These are phyloP conservation scores for Melanostoma scalare DNA, from an alignment of 2,888 invertebrate species.

Conservation along the genomic window DNA sequence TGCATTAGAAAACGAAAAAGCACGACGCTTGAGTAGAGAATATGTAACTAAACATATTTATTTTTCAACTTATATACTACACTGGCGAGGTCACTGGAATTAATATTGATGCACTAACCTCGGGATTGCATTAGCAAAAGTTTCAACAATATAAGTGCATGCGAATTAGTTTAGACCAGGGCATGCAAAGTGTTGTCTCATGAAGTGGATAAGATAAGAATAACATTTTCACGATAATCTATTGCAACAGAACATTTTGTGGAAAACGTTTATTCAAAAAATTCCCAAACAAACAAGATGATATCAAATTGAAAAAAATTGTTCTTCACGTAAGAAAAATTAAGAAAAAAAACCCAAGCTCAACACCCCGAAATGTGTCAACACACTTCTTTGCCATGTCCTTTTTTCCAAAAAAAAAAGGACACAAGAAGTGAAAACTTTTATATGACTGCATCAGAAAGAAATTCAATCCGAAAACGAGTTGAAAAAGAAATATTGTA, in stretches of 20 bases:
- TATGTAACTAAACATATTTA: conserved; percentile 2
- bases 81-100: conserved; percentile 68
- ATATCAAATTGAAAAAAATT: too few species aligned
- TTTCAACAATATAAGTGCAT: conserved; percentile 3
- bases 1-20: conserved; percentile 51
- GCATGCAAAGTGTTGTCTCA: conserved; percentile 12
- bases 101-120: conserved; percentile 70
- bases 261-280: too few species aligned
- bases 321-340: too few species aligned
- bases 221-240: too few species aligned
- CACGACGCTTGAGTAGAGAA: conserved; percentile 23
- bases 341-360: conserved; percentile 43
- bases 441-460: background rate
- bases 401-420: conserved; percentile 54
- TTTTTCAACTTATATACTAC: background rate
- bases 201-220: too few species aligned
- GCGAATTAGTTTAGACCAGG: conserved; percentile 2
- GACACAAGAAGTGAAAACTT: background rate
- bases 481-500: conserved; percentile 1
- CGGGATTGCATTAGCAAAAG: conserved; percentile 39
- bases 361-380: conserved; percentile 55
- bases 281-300: too few species aligned
- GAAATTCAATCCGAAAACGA: conserved; percentile 34
- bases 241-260: too few species aligned
- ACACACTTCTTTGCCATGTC: conserved; percentile 61